phyloP scores from a whole-genome alignment of 2,888 invertebrate genomes.

The Agrochola litura region DNA sequence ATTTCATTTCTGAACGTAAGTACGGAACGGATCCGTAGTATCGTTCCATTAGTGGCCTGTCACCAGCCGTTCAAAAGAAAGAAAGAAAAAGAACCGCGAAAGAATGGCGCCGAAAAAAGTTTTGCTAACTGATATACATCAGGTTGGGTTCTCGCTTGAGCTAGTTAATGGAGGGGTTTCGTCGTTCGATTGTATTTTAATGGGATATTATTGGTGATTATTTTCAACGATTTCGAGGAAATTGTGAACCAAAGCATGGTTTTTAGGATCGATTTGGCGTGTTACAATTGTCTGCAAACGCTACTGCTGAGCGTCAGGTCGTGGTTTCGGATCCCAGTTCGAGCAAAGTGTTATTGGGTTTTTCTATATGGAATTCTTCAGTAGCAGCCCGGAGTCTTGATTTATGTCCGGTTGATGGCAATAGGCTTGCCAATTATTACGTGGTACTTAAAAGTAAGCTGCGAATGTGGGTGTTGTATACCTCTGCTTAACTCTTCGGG shows the following conservation, averaged over 20 bases:
- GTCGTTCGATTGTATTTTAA: constrained; percentile 52
- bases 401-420: too few relatives aligned
- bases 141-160: constrained; percentile 55
- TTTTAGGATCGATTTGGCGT: background rate
- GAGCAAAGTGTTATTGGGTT: too few relatives aligned
- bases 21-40: constrained; percentile 77
- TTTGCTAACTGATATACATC: constrained; percentile 68
- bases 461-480: too few relatives aligned
- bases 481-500: too few relatives aligned
- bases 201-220: constrained; percentile 27
- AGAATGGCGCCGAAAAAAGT: constrained; percentile 69
- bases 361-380: too few relatives aligned
- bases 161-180: constrained; percentile 56
- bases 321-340: too few relatives aligned
- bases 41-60: constrained; percentile 88
- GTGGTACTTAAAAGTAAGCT: too few relatives aligned
- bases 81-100: constrained; percentile 72
- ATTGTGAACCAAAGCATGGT: background rate
- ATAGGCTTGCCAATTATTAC: too few relatives aligned
- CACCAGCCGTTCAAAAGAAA: constrained; percentile 78
- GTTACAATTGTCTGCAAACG: background rate
- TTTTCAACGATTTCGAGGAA: background rate
- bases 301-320: too few relatives aligned
- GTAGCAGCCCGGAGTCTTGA: too few relatives aligned
- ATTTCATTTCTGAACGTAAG: constrained; percentile 79